Percentiles rank a stretch among this genome's conserved stretches.
Evolutionary conservation across 2,888 invertebrate genomes (phyloP).

Genomic region (Euzophera pinguis): DNA sequence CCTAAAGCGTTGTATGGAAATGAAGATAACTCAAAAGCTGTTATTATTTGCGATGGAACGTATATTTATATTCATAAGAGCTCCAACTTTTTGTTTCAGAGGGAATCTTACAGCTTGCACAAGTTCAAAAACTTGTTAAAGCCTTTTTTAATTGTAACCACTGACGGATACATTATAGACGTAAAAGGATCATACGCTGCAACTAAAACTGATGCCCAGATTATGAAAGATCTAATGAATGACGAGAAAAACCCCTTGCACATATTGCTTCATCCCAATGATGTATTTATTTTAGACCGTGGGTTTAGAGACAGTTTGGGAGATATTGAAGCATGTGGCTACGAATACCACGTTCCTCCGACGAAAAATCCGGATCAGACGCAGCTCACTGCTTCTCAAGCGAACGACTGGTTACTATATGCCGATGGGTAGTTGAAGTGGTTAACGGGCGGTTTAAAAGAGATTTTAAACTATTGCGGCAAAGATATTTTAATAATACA

Average conservation of each 20-base stretch:
- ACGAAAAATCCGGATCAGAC: neutral
- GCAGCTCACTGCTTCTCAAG: constrained; percentile 18
- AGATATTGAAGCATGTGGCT: neutral
- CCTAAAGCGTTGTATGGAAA: too few species aligned
- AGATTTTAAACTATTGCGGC: constrained; percentile 14
- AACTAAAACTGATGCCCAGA: constrained; percentile 16
- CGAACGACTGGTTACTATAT: constrained; percentile 21
- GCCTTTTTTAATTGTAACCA: too few species aligned
- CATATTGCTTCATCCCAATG: neutral
- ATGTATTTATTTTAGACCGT: constrained; percentile 16
- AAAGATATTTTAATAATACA: neutral
- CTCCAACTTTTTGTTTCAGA: neutral
- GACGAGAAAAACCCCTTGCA: too few species aligned
- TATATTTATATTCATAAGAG: too few species aligned
- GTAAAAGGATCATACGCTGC: constrained; percentile 10
- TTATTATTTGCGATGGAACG: too few species aligned
- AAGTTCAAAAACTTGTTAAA: neutral
- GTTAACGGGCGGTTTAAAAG: constrained; percentile 20
- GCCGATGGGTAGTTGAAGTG: constrained; percentile 21
- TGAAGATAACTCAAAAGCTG: too few species aligned
- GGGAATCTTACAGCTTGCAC: constrained; percentile 10
- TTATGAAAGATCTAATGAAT: constrained; percentile 14
- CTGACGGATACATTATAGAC: too few species aligned
- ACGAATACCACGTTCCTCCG: neutral
- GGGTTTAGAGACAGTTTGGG: constrained; percentile 14